Percentiles rank a stretch among this genome's conserved stretches.
Conservation (phyloP, 92 coral and sea anemone genomes). For the Epizoanthus scotinus region DNA sequence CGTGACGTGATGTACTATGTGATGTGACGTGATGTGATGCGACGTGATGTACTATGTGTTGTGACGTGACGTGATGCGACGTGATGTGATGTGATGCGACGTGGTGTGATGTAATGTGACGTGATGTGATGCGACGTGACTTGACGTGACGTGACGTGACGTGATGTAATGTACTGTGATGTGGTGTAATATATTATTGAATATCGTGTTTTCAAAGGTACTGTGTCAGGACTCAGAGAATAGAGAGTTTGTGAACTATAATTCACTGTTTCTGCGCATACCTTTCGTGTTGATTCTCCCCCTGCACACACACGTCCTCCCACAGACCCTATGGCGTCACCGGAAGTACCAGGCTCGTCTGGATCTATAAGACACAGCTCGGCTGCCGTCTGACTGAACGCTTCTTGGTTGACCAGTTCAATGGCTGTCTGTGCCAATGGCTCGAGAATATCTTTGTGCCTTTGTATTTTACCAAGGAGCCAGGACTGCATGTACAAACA, state of each 20-base stretch:
- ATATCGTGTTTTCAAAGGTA: too few relatives aligned
- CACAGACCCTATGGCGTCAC: neutral
- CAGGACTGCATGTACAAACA: slow-evolving; percentile 56
- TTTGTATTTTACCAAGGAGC: slow-evolving; percentile 71
- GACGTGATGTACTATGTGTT: too few relatives aligned
- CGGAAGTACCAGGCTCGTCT: slow-evolving; percentile 1
- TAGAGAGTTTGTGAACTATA: neutral
- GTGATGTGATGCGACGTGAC: too few relatives aligned
- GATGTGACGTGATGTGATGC: too few relatives aligned
- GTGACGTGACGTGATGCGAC: too few relatives aligned
- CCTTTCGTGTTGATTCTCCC: slow-evolving; percentile 41
- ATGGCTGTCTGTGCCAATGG: slow-evolving; percentile 62
- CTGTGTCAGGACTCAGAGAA: neutral
- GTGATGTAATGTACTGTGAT: too few relatives aligned
- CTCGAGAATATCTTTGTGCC: slow-evolving; percentile 65
- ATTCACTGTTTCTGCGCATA: neutral
- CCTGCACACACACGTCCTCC: neutral
- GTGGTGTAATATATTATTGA: too few relatives aligned
- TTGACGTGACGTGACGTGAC: too few relatives aligned
- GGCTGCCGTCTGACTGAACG: slow-evolving; percentile 54
- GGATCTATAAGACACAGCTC: slow-evolving; percentile 61
- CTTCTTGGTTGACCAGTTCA: slow-evolving; percentile 68
- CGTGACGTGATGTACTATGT: too few relatives aligned
- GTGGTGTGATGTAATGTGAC: too few relatives aligned
- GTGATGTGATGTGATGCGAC: too few relatives aligned